phyloP scores from a whole-genome alignment of 2,113 vertebrate species.

The Thymallus thymallus region DNA sequence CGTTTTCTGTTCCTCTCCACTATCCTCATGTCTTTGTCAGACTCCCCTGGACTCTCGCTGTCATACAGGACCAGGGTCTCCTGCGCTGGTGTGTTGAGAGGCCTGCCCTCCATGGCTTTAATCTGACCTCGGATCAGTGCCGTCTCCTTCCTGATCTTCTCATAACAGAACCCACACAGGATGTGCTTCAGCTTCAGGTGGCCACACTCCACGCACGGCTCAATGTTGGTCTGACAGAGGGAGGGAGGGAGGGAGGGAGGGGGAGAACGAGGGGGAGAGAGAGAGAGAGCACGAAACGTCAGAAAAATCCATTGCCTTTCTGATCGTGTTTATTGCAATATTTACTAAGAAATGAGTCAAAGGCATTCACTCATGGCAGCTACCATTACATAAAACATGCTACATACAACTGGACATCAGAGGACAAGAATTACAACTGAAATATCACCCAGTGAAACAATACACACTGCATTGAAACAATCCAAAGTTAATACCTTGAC shows the following conservation, averaged over 20 bases:
- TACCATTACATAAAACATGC: too few relatives aligned
- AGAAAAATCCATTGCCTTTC: too few relatives aligned
- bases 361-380: too few relatives aligned
- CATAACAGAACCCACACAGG: conserved; percentile 89
- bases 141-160: conserved; percentile 84
- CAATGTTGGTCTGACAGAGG: conserved; percentile 82
- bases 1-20: conserved; percentile 86
- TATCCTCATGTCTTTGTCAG: conserved; percentile 83
- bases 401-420: not conserved
- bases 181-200: conserved; percentile 89
- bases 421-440: not conserved
- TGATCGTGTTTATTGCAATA: too few relatives aligned
- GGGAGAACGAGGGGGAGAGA: conserved; percentile 10
- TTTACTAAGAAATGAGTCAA: too few relatives aligned
- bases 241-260: not conserved
- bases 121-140: conserved; percentile 80
- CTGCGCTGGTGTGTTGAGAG: conserved; percentile 74
- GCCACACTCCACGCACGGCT: conserved; percentile 88
- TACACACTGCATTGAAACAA: not conserved
- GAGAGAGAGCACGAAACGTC: too few relatives aligned
- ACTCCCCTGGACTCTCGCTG: conserved; percentile 75
- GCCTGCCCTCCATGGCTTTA: conserved; percentile 78
- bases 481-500: conserved; percentile 75
- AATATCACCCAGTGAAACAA: not conserved
- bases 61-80: conserved; percentile 87